A percentile compares a stretch with the other conserved stretches of the same genome.
Evolutionary conservation across 2,113 vertebrate species (phyloP).

Genomic region (Excalfactoria chinensis): DNA sequence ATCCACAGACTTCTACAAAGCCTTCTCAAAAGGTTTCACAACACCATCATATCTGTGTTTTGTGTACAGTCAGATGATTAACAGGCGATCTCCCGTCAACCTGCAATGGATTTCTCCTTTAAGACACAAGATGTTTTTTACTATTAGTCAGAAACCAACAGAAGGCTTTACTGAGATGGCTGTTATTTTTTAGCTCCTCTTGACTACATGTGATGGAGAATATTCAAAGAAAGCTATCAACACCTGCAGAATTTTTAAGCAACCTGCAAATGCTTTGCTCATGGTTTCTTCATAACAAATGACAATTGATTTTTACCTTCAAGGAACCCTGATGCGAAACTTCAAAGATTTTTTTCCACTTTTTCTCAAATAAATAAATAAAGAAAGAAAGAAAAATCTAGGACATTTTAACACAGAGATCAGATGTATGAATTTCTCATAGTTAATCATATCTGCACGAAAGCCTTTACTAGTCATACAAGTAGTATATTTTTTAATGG

Average conservation of each 20-base stretch:
- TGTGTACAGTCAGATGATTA: accelerated
- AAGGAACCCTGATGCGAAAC: neutral
- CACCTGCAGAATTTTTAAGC: neutral
- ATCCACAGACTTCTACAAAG: neutral
- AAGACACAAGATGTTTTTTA: neutral
- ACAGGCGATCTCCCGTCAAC: neutral
- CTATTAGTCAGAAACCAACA: neutral
- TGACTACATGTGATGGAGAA: neutral
- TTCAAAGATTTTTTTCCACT: neutral
- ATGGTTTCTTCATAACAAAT: neutral
- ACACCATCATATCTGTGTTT: accelerated
- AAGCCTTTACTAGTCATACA: neutral
- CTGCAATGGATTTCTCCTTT: neutral
- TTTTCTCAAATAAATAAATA: neutral
- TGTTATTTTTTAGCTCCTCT: neutral
- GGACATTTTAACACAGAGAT: neutral
- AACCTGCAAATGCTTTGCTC: neutral
- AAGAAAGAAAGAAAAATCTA: neutral
- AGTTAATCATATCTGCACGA: neutral
- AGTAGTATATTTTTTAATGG: neutral
- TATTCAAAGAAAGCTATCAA: neutral
- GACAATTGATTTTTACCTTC: neutral
- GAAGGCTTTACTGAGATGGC: neutral
- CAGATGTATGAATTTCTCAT: neutral
- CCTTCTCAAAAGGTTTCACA: neutral